Base-by-base conservation (phyloP, 2,113 vertebrate genomes). In the Thunnus maccoyii region DNA sequence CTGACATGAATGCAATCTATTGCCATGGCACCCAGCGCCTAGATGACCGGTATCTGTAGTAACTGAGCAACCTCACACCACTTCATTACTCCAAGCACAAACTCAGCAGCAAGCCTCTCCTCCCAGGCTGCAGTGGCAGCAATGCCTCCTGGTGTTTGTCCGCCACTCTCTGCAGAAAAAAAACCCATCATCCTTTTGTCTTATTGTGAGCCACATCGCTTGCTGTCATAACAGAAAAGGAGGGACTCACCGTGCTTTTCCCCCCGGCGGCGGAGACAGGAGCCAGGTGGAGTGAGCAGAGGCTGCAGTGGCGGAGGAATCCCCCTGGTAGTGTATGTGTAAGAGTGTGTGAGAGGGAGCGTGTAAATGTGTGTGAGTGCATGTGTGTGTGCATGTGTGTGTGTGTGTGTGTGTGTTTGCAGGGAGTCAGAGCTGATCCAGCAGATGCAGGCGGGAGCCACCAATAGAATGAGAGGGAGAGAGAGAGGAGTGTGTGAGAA, bases 371-470 rank as follows among this genome's bases (percentile, higher is more conserved):
- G 62, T 30, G 64, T 12, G 15, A n/a, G 22, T 48, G 72, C 70
- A 64, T 64, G 47, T 48, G 18, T 80, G 65, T 41, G 48, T 50
- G 73, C 78, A 57, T 65, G 72, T 56, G 61, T 61, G 85, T 69
- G 58, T 63, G 76, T 62, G 76, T 41, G 67, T 66, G 81, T 74
- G 63, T 69, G 72, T 55, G 90, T 69, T 83, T 73, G 84, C 48
- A 56, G 64, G 78, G 86, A 90, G 85, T 78, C 85, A 85, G 88
- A 90, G 93, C 92, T 93, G 90, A 91, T 90, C 90, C 86, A 93
- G 93, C 91, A 93, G 89, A 94, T 94, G 92, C 92, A 93, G 92
- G 61, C 88, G 71, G 88, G 80, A 91, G 84, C 89, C 85, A 91
- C 92, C 91, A 94, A 94, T 94, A 78, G 90, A 91, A 92, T 83